Percentiles rank a stretch among this genome's conserved stretches.
Conservation (phyloP, 2,113 vertebrate species). For the Bos javanicus region DNA sequence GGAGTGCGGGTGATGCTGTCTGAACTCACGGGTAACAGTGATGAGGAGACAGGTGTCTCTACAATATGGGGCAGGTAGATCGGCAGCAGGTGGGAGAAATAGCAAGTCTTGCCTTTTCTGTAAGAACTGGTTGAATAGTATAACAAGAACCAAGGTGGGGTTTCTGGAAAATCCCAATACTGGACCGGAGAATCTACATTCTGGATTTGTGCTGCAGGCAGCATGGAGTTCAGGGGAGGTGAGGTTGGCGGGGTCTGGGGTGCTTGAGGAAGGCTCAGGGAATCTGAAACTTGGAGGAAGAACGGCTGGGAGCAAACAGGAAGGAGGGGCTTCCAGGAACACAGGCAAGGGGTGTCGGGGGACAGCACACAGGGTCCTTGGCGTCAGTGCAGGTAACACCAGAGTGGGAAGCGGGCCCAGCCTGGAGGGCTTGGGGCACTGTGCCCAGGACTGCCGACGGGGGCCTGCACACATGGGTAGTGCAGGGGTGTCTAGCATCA, state of each 20-base stretch:
- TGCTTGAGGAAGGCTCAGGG: accelerated
- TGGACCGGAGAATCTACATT: neutral
- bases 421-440: accelerated
- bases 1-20: neutral
- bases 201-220: accelerated
- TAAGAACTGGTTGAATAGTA: neutral
- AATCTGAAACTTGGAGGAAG: accelerated
- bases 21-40: neutral
- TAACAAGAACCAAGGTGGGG: neutral
- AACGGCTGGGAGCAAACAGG: accelerated
- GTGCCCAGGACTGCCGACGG: accelerated
- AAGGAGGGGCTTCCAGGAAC: neutral
- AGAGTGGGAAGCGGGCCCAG: neutral
- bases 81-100: neutral
- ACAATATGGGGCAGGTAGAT: accelerated
- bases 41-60: accelerated
- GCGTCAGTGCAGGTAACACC: accelerated
- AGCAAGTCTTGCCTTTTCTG: accelerated
- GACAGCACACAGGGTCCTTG: accelerated
- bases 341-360: neutral
- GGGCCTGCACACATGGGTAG: accelerated
- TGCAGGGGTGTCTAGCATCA: neutral
- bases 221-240: accelerated
- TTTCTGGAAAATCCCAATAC: neutral
- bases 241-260: accelerated